Evolutionary conservation across 2,888 invertebrate genomes (phyloP).

Genomic region (Poecilobothrus nobilitatus): DNA sequence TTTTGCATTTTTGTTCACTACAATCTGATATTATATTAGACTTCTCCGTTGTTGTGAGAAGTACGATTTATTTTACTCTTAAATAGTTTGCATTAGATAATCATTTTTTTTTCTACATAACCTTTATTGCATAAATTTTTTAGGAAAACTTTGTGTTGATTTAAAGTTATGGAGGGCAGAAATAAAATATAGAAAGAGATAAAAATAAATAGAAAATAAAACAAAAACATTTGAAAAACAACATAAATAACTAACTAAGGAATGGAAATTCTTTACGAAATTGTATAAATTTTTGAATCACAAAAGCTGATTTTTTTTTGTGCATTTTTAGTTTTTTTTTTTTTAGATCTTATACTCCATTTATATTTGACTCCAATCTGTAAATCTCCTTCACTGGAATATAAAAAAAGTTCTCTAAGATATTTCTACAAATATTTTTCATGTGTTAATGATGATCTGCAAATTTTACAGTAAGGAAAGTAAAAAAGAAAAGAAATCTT

Average conservation of each 20-base stretch:
- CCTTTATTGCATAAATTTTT: background rate
- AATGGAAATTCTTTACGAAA: background rate
- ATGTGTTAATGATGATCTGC: too few relatives aligned
- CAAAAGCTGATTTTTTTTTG: too few relatives aligned
- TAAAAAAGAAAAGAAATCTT: too few relatives aligned
- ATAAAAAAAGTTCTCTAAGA: too few relatives aligned
- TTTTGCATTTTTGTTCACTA: background rate
- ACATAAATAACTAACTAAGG: background rate
- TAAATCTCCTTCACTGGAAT: too few relatives aligned
- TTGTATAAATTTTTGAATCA: background rate
- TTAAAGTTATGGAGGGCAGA: background rate
- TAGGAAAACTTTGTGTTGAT: background rate
- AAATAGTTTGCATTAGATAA: background rate
- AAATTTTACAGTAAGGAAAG: too few relatives aligned
- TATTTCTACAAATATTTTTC: too few relatives aligned
- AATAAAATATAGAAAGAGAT: background rate
- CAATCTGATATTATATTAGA: background rate
- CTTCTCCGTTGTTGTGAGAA: background rate
- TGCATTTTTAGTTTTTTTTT: too few relatives aligned
- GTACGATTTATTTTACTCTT: background rate
- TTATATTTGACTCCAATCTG: too few relatives aligned
- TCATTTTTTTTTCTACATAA: background rate
- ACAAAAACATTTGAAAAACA: too few relatives aligned
- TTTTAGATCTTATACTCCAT: too few relatives aligned
- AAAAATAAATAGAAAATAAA: background rate